These are phyloP conservation scores for Gymnocypris eckloni DNA, from an alignment of 2,797 vertebrate genomes.

Conservation along the genomic window DNA sequence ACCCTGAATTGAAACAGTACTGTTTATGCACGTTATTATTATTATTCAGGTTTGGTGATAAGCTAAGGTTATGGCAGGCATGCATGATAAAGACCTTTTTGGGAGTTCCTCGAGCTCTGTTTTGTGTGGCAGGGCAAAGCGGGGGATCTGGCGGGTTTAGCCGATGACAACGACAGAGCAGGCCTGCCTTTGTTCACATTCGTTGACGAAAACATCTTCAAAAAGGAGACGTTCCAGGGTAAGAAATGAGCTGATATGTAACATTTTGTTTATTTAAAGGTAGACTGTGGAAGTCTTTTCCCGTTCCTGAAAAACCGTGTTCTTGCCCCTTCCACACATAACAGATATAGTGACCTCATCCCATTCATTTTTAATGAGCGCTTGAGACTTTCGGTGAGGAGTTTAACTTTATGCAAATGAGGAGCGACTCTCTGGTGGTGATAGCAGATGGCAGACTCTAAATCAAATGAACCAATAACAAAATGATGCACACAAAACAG, in stretches of 20 bases:
- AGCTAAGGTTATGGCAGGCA: background rate
- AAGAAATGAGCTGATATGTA: constrained; percentile 35
- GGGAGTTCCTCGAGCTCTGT: background rate
- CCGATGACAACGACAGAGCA: constrained; percentile 70
- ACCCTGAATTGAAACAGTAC: background rate
- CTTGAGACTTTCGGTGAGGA: no score
- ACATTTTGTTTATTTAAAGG: background rate
- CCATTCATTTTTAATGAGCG: no score
- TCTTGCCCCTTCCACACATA: background rate
- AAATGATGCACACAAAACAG: no score
- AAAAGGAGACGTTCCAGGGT: constrained; percentile 84
- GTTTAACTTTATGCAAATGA: no score
- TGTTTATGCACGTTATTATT: no score
- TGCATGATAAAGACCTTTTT: background rate
- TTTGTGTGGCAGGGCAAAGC: constrained; percentile 72
- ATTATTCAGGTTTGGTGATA: background rate
- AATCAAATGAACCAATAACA: no score
- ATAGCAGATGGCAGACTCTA: no score
- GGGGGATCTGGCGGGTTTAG: constrained; percentile 52
- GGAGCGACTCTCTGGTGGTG: no score
- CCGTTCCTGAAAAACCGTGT: background rate
- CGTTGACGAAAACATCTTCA: constrained; percentile 82
- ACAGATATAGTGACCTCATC: no score
- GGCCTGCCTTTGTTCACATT: constrained; percentile 79
- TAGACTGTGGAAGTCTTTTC: background rate